Conservation (phyloP, 2,888 invertebrate genomes). For the Orthosia incerta region DNA sequence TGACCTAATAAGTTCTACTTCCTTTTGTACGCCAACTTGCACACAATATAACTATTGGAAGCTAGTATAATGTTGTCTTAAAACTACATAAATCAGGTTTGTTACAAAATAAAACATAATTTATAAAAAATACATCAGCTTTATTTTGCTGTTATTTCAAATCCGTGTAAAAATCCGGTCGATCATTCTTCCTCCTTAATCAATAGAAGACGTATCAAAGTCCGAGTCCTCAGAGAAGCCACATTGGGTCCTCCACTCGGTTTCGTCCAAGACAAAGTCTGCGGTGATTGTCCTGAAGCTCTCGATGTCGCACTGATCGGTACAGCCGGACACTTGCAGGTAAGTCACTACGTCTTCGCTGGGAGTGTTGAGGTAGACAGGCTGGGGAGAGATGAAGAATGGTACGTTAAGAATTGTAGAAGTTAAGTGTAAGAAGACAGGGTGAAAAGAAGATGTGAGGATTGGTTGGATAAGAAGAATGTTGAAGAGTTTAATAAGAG, state of each 20-base stretch:
- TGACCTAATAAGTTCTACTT: no score
- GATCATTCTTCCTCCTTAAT: constrained; percentile 36
- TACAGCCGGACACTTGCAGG: constrained; percentile 70
- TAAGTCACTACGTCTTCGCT: constrained; percentile 58
- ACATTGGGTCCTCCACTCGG: constrained; percentile 69
- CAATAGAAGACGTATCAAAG: constrained; percentile 66
- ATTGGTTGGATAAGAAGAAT: no score
- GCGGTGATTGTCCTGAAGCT: constrained; percentile 68
- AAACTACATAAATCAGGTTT: no score
- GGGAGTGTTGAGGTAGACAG: constrained; percentile 71
- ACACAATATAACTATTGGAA: no score
- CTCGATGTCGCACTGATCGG: constrained; percentile 65
- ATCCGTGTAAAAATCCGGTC: not conserved
- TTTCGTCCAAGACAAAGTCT: constrained; percentile 52
- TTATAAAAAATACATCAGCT: not conserved
- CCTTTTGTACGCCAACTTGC: no score
- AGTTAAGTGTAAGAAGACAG: no score
- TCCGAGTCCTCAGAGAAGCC: constrained; percentile 64
- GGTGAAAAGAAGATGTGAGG: no score
- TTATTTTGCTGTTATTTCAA: constrained; percentile 17
- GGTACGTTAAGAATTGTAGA: no score
- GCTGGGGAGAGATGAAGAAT: constrained; percentile 59
- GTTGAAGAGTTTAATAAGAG: no score
- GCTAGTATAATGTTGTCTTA: no score
- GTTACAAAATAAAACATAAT: not conserved